These are phyloP conservation scores for Gephyroberyx darwinii DNA, from an alignment of 2,797 vertebrate genomes.

Conservation along the genomic window DNA sequence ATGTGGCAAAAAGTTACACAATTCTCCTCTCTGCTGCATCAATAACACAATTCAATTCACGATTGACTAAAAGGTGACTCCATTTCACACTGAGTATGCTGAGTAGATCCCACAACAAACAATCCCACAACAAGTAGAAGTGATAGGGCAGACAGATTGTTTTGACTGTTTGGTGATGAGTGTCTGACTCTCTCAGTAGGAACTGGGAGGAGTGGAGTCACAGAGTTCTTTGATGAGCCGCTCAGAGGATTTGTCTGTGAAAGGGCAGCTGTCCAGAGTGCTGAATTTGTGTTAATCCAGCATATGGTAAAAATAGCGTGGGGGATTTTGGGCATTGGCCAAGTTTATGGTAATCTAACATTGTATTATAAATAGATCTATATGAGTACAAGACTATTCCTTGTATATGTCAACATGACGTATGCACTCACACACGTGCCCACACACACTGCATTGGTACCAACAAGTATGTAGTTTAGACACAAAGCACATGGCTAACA, in stretches of 20 bases:
- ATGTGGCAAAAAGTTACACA: background rate
- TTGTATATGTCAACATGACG: conserved; percentile 7
- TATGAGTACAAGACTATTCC: background rate
- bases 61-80: conserved; percentile 12
- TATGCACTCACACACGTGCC: too few relatives aligned
- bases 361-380: conserved; percentile 36
- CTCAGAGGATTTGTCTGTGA: conserved; percentile 81
- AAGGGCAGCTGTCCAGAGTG: conserved; percentile 83
- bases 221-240: conserved; percentile 76
- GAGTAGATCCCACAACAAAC: conserved; percentile 4
- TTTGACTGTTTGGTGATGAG: conserved; percentile 49
- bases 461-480: background rate
- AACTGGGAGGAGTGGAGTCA: conserved; percentile 72
- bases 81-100: conserved; percentile 2
- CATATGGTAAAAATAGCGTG: conserved; percentile 80
- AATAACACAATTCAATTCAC: conserved; percentile 5
- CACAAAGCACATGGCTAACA: background rate
- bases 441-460: background rate
- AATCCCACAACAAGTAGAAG: conserved; percentile 13
- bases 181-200: conserved; percentile 47
- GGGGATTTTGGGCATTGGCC: conserved; percentile 70
- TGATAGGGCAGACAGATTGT: conserved; percentile 32
- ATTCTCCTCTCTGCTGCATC: conserved; percentile 4
- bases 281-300: conserved; percentile 83
- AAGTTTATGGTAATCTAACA: conserved; percentile 67